Evolutionary conservation across 2,888 invertebrate species (phyloP).

Genomic region (Lasioglossum pauxillum): DNA sequence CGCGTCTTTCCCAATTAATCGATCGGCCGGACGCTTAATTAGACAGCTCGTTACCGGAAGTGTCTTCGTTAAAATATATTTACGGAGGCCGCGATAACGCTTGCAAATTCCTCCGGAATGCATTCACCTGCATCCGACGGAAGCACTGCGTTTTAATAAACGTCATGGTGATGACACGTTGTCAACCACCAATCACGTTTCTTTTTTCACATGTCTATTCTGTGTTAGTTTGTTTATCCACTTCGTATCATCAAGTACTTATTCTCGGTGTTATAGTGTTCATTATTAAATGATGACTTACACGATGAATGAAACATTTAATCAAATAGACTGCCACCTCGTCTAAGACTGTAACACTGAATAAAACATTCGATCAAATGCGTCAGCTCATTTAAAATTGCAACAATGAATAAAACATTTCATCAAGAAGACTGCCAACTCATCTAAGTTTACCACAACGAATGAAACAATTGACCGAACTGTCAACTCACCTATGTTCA

Average conservation of each 20-base stretch:
- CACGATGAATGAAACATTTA: not conserved
- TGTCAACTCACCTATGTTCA: not conserved
- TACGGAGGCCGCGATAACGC: not conserved
- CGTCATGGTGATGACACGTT: not conserved
- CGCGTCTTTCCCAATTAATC: slow-evolving; percentile 52
- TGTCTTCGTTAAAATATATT: slow-evolving; percentile 47
- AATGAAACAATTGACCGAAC: not conserved
- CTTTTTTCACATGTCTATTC: too few relatives aligned
- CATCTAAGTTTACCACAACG: not conserved
- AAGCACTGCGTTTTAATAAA: not conserved
- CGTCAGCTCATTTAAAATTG: not conserved
- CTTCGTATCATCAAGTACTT: too few relatives aligned
- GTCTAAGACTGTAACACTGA: not conserved
- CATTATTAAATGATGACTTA: not conserved
- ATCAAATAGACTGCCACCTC: not conserved
- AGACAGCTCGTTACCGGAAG: slow-evolving; percentile 44
- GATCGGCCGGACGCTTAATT: slow-evolving; percentile 47
- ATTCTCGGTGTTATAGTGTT: too few relatives aligned
- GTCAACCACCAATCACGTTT: too few relatives aligned
- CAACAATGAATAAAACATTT: too few relatives aligned
- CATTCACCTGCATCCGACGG: not conserved
- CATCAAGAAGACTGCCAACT: not conserved
- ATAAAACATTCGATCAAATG: not conserved
- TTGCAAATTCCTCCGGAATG: not conserved
- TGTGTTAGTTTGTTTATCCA: too few relatives aligned